phyloP scores from a whole-genome alignment of 2,113 vertebrate species.

The Sitta europaea region DNA sequence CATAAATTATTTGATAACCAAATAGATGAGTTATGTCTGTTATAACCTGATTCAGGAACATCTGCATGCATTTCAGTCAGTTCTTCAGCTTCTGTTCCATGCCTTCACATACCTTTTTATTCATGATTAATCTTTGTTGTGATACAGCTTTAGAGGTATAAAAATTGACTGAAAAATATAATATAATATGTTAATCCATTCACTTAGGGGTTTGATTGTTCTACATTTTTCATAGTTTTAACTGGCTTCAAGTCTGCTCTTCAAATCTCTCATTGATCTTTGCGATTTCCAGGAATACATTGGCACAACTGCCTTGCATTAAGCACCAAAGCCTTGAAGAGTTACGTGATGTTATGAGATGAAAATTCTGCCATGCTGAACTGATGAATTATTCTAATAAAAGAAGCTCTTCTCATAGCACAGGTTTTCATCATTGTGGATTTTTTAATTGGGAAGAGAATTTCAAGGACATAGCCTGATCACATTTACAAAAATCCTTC shows the following conservation, averaged over 20 bases:
- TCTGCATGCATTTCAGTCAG: not conserved
- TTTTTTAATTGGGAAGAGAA: not conserved
- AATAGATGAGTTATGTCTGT: not conserved
- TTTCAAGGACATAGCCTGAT: not conserved
- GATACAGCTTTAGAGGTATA: not conserved
- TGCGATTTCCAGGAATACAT: not conserved
- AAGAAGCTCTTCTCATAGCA: not conserved
- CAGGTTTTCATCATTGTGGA: not conserved
- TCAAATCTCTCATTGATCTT: not conserved
- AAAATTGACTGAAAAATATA: not conserved
- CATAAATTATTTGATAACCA: not conserved
- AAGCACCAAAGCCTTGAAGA: not conserved
- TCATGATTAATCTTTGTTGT: not conserved
- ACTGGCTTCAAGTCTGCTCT: not conserved
- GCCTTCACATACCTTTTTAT: not conserved
- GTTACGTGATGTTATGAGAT: not conserved
- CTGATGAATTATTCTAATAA: conserved; percentile 31
- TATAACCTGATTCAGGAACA: not conserved
- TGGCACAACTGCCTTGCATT: not conserved
- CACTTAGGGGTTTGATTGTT: not conserved
- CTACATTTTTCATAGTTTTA: not conserved
- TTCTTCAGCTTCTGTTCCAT: not conserved
- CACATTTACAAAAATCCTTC: not conserved
- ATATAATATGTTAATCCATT: not conserved
- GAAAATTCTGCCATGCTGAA: not conserved